Base-by-base conservation (phyloP, 1,140 invertebrate species). In the Agrypnia vestita region DNA sequence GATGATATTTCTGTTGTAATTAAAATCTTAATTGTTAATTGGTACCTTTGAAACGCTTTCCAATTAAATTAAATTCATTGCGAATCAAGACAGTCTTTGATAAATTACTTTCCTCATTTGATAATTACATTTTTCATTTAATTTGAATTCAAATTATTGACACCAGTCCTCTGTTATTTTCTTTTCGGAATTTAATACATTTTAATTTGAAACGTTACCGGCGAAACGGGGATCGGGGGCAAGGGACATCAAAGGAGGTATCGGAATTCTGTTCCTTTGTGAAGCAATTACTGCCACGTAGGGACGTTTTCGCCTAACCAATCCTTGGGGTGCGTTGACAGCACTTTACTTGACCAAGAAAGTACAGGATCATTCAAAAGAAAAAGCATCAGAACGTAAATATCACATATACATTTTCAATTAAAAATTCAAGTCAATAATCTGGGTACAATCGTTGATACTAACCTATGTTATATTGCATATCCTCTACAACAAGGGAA, bases 231-330 rank as follows among this genome's bases (percentile, higher is more conserved):
- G 12, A 51, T 15, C 25, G 13, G 53, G 17, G 21, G 55, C 21
- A n/a, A 56, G 19, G 49, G 17, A 62, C 73, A 46, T 76, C 73
- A 76, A 76, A 76, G 73, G 43, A 62, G 13, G 71, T 73, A 73
- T 73, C 19, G 71, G 51, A 73, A 73, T 73, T 72, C 8, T 25
- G 10, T 21, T 73, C 71, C 43, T 73, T 49, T 73, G 49, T 73
- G 21, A 56, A 73, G 49, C 71, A 73, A 53, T 73, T 73, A 73
- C 53, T 55, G 49, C 19, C 25, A 49, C 17, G 12, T 61, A 61
- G 17, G 17, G 17, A 15, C 56, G 56, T n/a, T 61, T 61, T 19
- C 56, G 13, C 10, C 17, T 61, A n/a, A 61, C 56, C 15, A 61
- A 61, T 61, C 10, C 17, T n/a, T 61, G 17, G 15, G 56, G 56